phyloP scores from a whole-genome alignment of 2,797 vertebrate species.

The Squalus acanthias region DNA sequence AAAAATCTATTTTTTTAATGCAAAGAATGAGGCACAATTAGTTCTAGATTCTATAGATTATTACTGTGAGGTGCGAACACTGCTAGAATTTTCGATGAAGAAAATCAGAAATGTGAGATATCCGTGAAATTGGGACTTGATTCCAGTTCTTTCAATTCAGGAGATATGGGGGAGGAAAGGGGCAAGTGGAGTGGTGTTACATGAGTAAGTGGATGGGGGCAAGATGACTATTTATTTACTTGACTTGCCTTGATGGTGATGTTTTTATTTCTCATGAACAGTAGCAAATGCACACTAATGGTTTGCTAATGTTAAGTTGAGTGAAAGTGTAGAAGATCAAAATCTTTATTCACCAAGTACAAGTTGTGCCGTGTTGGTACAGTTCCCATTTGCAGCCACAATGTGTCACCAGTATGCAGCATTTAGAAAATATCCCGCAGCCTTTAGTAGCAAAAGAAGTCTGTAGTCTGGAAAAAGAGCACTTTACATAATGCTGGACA shows the following conservation, averaged over 20 bases:
- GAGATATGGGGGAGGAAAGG: neutral
- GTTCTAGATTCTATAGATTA: neutral
- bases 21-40: neutral
- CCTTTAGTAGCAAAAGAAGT: neutral
- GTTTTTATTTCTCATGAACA: neutral
- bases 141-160: neutral
- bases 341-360: neutral
- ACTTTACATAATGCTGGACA: neutral
- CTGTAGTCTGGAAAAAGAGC: neutral
- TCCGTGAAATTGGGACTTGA: neutral
- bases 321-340: neutral
- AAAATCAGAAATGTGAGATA: neutral
- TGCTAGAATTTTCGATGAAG: neutral
- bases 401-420: conserved; percentile 26
- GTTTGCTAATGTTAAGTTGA: neutral
- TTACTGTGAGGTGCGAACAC: neutral
- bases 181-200: neutral
- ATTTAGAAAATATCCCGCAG: neutral
- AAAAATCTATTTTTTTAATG: neutral
- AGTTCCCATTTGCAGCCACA: conserved; percentile 33
- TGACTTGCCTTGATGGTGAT: neutral
- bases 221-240: neutral
- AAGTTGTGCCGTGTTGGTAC: neutral
- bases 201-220: neutral
- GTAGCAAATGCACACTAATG: neutral